Base-by-base conservation (phyloP, 1,140 invertebrate genomes). In the Drosophila sechellia region DNA sequence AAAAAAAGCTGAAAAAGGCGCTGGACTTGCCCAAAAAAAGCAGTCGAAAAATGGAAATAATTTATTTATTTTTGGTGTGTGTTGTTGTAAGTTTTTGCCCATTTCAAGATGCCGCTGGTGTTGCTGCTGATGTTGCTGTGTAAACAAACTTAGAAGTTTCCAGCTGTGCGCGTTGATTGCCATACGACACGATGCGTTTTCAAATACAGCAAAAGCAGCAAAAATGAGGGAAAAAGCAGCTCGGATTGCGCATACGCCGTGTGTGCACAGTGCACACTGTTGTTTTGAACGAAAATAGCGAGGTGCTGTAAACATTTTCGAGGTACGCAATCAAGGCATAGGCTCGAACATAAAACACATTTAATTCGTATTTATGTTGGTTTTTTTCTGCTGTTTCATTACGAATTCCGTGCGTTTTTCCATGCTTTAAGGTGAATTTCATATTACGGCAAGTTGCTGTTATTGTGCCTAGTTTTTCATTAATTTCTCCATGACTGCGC, bases 141-240 rank as follows among this genome's bases (percentile, higher is more conserved):
- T 74, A 89, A 84, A 89, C 71, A 89, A 89, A 80, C 64, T 70
- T 76, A 89, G 79, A 77, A 87, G 77, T 39, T 80, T 89, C 85
- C 84, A 80, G 84, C 84, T 89, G 84, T 74, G 84, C 65, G 57
- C 84, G 84, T 63, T 89, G 84, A 89, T 89, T 90, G 84, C 76
- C 76, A 70, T 66, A 77, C 79, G 84, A 89, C 83, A 89, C 59
- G 84, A 84, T 87, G 84, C 84, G 64, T 87, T 87, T 87, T 87
- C 76, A 86, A 86, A 86, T 77, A 81, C 57, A 79, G 53, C 15
- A 54, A 64, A 42, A 64, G 40, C 40, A 56, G 40, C 43, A 43
- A 50, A 17, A 71, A 45, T 22, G 42, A 37, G 35, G 10, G 20
- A 61, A 77, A 77, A 66, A 59, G 46, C 54, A 25, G 37, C 53